Evolutionary conservation across 2,888 invertebrate genomes (phyloP).

Genomic region (Emmelina monodactyla): DNA sequence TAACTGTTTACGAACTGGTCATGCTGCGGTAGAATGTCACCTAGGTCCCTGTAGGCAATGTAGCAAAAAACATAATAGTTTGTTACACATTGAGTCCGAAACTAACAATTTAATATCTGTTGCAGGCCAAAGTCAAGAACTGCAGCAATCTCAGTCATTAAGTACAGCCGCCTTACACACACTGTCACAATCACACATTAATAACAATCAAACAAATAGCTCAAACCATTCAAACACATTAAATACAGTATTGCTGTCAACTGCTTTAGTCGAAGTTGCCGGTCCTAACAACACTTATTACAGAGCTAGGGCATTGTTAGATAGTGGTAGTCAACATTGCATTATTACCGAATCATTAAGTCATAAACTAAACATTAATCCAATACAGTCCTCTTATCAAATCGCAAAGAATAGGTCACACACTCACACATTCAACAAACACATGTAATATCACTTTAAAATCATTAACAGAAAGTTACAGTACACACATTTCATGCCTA

Average conservation of each 20-base stretch:
- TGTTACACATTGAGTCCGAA: not conserved
- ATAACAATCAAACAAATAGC: not conserved
- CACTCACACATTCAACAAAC: constrained; percentile 7
- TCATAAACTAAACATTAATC: constrained; percentile 5
- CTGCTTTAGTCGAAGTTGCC: constrained; percentile 6
- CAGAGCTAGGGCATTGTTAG: constrained; percentile 5
- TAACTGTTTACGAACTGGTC: constrained; percentile 5
- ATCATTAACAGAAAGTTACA: not conserved
- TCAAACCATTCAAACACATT: not conserved
- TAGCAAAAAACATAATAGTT: constrained; percentile 2
- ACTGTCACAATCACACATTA: not conserved
- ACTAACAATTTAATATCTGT: not conserved
- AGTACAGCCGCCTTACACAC: not conserved
- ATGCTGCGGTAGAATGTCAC: not conserved
- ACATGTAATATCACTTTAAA: constrained; percentile 3
- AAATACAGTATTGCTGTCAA: constrained; percentile 8
- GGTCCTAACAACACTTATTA: not conserved
- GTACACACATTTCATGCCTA: constrained; percentile 1
- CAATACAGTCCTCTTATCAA: constrained; percentile 13
- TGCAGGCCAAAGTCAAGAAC: too few species aligned
- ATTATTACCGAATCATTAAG: constrained; percentile 10
- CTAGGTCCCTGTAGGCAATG: constrained; percentile 6
- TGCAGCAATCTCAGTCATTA: not conserved
- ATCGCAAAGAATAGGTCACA: constrained; percentile 10
- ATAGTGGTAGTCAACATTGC: constrained; percentile 8